Percentiles rank a stretch among this genome's conserved stretches.
Evolutionary conservation across 2,113 vertebrate species (phyloP).

Genomic region (Oreamnos americanus): DNA sequence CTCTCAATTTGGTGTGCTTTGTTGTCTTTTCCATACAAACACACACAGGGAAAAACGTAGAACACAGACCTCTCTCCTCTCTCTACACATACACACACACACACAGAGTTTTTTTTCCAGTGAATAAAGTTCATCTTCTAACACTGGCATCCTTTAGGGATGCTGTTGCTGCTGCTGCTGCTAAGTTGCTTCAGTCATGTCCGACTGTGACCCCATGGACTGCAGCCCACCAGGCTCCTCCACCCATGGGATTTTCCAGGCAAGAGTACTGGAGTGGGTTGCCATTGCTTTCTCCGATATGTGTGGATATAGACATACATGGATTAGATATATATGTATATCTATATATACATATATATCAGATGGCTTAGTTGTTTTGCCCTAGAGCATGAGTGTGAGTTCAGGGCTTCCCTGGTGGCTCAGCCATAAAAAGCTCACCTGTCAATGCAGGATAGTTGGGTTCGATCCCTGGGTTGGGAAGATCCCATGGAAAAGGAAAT

Average conservation of each 20-base stretch:
- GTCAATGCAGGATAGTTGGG: not conserved
- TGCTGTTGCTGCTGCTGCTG: not conserved
- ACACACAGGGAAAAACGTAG: not conserved
- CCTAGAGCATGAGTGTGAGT: not conserved
- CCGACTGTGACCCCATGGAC: no score
- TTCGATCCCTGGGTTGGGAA: not conserved
- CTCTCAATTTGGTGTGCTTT: not conserved
- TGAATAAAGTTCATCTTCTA: not conserved
- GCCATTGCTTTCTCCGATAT: no score
- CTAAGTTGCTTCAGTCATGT: no score
- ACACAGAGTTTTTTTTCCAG: not conserved
- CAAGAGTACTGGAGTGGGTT: no score
- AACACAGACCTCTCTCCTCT: not conserved
- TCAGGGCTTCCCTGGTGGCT: not conserved
- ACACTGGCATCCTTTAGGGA: not conserved
- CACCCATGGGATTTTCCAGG: no score
- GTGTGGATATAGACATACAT: no score
- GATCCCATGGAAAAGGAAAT: not conserved
- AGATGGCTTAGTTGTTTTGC: not conserved
- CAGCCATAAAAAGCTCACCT: not conserved
- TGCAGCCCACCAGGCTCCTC: no score
- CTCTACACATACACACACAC: no score
- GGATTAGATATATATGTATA: no score
- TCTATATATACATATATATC: not conserved
- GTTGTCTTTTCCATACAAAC: not conserved